Base-by-base conservation (phyloP, 2,797 vertebrate genomes). In the Etheostoma nigrum region DNA sequence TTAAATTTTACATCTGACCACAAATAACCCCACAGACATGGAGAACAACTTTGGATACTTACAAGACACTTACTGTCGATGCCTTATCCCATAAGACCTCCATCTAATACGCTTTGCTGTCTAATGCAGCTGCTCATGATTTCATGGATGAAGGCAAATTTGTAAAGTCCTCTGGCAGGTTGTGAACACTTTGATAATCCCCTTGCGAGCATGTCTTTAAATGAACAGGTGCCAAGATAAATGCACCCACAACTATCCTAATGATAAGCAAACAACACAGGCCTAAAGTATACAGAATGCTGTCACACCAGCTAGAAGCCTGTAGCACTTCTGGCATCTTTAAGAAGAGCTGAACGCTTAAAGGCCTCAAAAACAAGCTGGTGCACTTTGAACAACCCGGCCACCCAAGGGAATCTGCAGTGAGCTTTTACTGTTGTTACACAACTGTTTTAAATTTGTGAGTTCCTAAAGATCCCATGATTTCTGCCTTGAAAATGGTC, bases 371-470 rank as follows among this genome's bases (percentile, higher is more conserved):
- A 88, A 79, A 64, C 65, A 75, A 69, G 57, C 65, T 48, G 68
- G 9, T 84, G 87, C 72, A 85, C 86, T 88, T 86, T 76, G 48
- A 88, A 77, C 73, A 86, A 76, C 76, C 78, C 72, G 3, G 21
- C 67, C 74, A 87, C 84, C 84, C 66, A 60, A 75, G 72, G 76
- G 81, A 51, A 59, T 81, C 70, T 83, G 73, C 33, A 44, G 58
- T 77, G 72, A 83, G 75, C 83, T 84, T 40, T 89, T 80, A 88
- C 85, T 74, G 83, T 86, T 88, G 79, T 86, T 84, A 86, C 48
- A 64, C 53, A 85, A 62, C 44, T 71, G 30, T 82, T 86, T 85
- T 67, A 83, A 81, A 84, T 68, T 11, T 44, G 44, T 60, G 48
- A 76, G 58, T 89, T 83, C 83, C 83, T 64, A 15, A 80, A 88